These are phyloP conservation scores for Hesperia comma DNA, from an alignment of 2,888 invertebrate species.

Conservation along the genomic window DNA sequence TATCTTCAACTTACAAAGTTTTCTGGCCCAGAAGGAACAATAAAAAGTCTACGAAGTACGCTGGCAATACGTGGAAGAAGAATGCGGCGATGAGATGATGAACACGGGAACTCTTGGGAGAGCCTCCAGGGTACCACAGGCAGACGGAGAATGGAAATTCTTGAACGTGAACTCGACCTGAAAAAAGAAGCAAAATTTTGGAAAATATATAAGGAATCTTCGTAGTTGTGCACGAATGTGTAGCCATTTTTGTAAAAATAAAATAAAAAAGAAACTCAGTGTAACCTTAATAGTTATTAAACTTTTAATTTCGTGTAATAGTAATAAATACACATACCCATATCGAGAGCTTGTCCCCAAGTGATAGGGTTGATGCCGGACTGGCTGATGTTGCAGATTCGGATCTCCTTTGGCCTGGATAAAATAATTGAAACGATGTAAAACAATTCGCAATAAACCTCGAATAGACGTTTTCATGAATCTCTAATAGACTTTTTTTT, in stretches of 20 bases:
- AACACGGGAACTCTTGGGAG: constrained; percentile 86
- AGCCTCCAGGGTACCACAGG: constrained; percentile 92
- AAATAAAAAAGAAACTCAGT: no score
- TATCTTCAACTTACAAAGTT: constrained; percentile 87
- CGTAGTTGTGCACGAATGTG: no score
- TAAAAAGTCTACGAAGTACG: constrained; percentile 89
- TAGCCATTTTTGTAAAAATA: no score
- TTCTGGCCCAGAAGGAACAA: constrained; percentile 87
- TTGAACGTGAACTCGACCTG: constrained; percentile 83
- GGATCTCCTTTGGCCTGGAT: constrained; percentile 74
- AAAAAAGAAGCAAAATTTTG: background rate
- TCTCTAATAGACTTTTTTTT: no score
- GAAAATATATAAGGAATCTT: no score
- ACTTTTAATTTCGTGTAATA: no score
- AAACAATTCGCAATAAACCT: background rate
- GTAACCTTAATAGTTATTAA: no score
- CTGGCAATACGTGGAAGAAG: constrained; percentile 90
- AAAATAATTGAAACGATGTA: constrained; percentile 38
- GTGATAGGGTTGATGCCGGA: constrained; percentile 90
- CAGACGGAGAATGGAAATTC: constrained; percentile 90
- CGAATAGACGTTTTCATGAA: no score
- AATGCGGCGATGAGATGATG: constrained; percentile 87
- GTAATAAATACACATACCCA: constrained; percentile 78
- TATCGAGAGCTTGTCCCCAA: constrained; percentile 92
- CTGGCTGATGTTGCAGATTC: constrained; percentile 91